These are phyloP conservation scores for Cyclargus thomasi DNA, from an alignment of 1,140 invertebrate genomes.

Conservation along the genomic window DNA sequence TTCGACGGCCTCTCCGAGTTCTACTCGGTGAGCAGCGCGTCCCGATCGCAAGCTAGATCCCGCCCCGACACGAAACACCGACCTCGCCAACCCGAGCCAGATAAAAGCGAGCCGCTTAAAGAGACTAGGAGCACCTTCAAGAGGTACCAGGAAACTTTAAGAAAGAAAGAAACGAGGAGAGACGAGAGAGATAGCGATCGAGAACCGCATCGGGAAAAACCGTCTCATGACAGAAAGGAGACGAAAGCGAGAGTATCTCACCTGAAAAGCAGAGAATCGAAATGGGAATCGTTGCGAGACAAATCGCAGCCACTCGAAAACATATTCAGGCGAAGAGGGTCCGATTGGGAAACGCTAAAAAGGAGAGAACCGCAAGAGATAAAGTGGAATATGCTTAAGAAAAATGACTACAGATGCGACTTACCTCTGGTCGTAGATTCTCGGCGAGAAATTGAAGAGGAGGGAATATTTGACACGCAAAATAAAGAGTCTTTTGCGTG, in stretches of 20 bases:
- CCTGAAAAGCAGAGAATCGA: neutral
- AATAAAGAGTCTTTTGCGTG: neutral
- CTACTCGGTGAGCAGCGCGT: conserved; percentile 80
- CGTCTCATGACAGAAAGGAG: neutral
- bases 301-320: neutral
- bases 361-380: neutral
- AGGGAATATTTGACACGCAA: neutral
- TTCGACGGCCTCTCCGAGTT: conserved; percentile 91
- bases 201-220: neutral
- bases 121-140: conserved; percentile 67
- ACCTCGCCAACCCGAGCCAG: conserved; percentile 20
- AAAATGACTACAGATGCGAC: neutral
- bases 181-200: conserved; percentile 20
- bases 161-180: conserved; percentile 23
- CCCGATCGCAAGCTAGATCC: conserved; percentile 48
- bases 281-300: neutral
- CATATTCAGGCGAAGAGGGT: neutral
- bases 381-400: neutral
- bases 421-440: neutral
- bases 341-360: neutral
- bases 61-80: conserved; percentile 28
- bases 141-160: conserved; percentile 51
- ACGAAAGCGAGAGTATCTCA: neutral
- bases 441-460: neutral
- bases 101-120: conserved; percentile 44